Conservation (phyloP, 2,797 vertebrate genomes). For the Notamacropus eugenii region DNA sequence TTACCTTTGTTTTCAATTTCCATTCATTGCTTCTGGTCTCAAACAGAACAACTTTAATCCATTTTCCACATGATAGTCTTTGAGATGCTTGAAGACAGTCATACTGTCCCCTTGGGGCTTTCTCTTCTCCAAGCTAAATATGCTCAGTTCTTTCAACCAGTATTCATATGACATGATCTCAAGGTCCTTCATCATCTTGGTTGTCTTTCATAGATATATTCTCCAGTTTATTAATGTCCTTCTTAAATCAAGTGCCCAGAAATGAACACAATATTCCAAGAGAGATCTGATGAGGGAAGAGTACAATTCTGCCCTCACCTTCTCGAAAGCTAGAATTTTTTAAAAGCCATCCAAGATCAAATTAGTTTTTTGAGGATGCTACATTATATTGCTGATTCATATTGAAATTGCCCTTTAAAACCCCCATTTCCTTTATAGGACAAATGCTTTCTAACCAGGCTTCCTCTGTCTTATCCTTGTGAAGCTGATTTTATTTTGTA, state of each 20-base stretch:
- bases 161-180: not conserved
- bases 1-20: not conserved
- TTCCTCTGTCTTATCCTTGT: not conserved
- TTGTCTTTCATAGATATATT: not conserved
- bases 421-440: not conserved
- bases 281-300: not conserved
- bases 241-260: not conserved
- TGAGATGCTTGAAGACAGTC: not conserved
- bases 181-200: not conserved
- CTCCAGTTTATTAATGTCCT: not conserved
- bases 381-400: not conserved
- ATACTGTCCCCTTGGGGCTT: not conserved
- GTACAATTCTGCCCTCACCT: not conserved
- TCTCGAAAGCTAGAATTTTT: not conserved
- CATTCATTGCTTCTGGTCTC: not conserved
- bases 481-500: not conserved
- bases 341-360: not conserved
- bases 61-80: not conserved
- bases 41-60: not conserved
- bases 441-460: not conserved
- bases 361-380: not conserved
- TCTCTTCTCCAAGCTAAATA: not conserved
- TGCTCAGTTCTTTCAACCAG: not conserved
- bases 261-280: not conserved
- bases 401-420: not conserved